Base-by-base conservation (phyloP, 2,113 vertebrate species). In the Epinephelus moara region DNA sequence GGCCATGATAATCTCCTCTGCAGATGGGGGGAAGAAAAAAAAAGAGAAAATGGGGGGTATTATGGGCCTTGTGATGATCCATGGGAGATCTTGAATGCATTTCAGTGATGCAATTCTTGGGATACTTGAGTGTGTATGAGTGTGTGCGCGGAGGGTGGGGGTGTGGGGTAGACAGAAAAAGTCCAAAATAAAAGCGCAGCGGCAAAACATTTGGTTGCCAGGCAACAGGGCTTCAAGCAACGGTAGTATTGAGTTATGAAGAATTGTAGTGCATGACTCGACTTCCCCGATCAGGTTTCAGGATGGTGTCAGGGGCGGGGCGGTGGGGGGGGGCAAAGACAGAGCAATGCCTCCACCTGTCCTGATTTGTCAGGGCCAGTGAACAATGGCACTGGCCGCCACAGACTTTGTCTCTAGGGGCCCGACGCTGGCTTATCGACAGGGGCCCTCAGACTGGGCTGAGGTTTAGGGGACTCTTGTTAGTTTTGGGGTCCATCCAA, bases 141-240 rank as follows among this genome's bases (percentile, higher is more conserved):
- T 45, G 42, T 45, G 42, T 45, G 42, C 9, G 75, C 10, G 74
- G 62, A 45, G 42, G 50, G 76, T n/a, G 15, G n/a, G 47, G 25
- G 73, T 25, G 19, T 13, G 27, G 45, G 56, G 53, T 13, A 17
- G 13, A 60, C 5, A 63, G 33, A 77, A 85, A 84, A 84, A 81
- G 66, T 72, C 37, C 68, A 90, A 93, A 94, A 93, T 83, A 85
- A 88, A 93, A 90, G 87, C 37, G 14, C 72, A 42, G 83, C 53
- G 2, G 76, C 90, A 94, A 95, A 96, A 96, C 95, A 96, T 94
- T 96, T 93, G 93, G 94, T 96, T 89, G 81, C 94, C 23, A 6
- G 72, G 94, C 87, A 94, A 95, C 94, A 86, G 86, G 56, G 40
- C 81, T 85, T 88, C 67, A 85, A 91, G 90, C 85, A 75, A 90